Conservation (phyloP, 2,113 vertebrate species). For the Procavia capensis region DNA sequence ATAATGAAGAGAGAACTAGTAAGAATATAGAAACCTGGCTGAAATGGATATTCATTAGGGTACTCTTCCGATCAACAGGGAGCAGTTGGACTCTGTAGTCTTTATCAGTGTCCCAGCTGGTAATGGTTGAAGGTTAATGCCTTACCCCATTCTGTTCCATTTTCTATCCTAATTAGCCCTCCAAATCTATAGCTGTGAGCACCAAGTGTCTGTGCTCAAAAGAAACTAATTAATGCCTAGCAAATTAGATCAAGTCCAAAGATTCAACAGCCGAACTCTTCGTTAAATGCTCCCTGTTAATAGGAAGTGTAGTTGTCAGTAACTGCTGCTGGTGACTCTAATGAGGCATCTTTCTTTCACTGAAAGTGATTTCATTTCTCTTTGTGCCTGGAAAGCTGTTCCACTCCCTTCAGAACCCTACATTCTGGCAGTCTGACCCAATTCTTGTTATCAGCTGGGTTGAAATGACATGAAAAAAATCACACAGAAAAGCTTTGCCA, state of each 20-base stretch:
- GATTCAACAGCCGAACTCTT: conserved; percentile 93
- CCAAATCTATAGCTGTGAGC: conserved; percentile 94
- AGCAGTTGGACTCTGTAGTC: conserved; percentile 92
- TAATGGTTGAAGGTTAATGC: conserved; percentile 93
- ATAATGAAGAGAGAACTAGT: conserved; percentile 78
- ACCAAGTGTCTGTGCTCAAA: conserved; percentile 93
- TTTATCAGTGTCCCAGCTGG: conserved; percentile 96
- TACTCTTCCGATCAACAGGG: conserved; percentile 91
- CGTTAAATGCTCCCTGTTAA: conserved; percentile 94
- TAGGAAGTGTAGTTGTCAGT: conserved; percentile 93
- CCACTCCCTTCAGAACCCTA: conserved; percentile 85
- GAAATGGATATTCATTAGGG: conserved; percentile 92
- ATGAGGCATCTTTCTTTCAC: conserved; percentile 92
- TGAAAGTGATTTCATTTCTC: conserved; percentile 97
- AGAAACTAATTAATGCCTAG: conserved; percentile 97
- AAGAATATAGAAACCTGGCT: conserved; percentile 86
- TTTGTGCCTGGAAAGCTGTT: conserved; percentile 90
- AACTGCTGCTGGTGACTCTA: conserved; percentile 93
- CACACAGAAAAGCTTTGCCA: conserved; percentile 72
- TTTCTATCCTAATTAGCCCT: conserved; percentile 94
- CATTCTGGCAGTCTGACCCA: conserved; percentile 86
- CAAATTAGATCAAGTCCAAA: conserved; percentile 98
- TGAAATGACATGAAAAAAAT: conserved; percentile 82
- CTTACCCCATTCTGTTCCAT: conserved; percentile 92
- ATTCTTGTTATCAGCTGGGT: conserved; percentile 86